Percentiles rank a stretch among this genome's conserved stretches.
phyloP scores from a whole-genome alignment of 2,888 invertebrate species.

The Byasa hedistus region DNA sequence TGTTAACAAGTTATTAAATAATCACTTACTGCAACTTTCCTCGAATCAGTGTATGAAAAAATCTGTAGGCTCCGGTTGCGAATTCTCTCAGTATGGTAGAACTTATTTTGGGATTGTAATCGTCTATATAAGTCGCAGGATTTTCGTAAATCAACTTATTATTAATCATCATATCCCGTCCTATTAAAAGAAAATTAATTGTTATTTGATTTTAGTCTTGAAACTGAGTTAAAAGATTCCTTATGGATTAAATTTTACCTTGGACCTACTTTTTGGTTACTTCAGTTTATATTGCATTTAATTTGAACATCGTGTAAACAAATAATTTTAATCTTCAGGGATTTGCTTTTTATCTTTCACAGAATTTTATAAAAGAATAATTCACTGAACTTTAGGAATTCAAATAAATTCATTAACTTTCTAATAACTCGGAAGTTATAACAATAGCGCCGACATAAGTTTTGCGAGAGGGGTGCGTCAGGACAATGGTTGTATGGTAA shows the following conservation, averaged over 20 bases:
- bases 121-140: slow-evolving; percentile 70
- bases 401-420: background rate
- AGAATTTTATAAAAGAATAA: background rate
- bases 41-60: slow-evolving; percentile 81
- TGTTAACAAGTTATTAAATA: background rate
- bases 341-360: background rate
- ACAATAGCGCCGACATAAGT: background rate
- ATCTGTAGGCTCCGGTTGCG: slow-evolving; percentile 81
- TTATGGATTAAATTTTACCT: too few relatives aligned
- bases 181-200: slow-evolving; percentile 37
- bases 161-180: slow-evolving; percentile 63
- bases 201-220: too few relatives aligned
- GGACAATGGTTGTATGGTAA: background rate
- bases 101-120: slow-evolving; percentile 77
- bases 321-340: too few relatives aligned
- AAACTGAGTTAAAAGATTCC: too few relatives aligned
- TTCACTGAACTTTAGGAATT: background rate
- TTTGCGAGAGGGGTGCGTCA: background rate
- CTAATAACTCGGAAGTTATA: background rate
- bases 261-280: background rate
- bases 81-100: slow-evolving; percentile 80
- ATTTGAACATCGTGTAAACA: too few relatives aligned
- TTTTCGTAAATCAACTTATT: slow-evolving; percentile 75
- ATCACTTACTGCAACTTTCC: slow-evolving; percentile 78
- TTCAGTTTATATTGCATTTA: background rate